These are phyloP conservation scores for Drosophila littoralis DNA, from an alignment of 1,140 invertebrate species.

Conservation along the genomic window DNA sequence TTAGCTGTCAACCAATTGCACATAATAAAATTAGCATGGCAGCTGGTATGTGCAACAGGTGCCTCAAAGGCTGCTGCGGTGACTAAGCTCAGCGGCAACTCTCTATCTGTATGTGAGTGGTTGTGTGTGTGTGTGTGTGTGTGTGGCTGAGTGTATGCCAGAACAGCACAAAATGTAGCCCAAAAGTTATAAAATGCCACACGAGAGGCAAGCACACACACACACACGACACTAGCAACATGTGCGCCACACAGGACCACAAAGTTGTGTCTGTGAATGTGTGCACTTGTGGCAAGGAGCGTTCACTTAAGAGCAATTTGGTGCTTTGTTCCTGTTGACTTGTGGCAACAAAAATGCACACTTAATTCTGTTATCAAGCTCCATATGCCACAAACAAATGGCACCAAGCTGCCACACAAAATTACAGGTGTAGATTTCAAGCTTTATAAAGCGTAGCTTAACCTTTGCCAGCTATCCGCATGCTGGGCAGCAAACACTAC, in stretches of 20 bases:
- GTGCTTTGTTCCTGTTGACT: slow-evolving; percentile 47
- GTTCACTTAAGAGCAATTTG: slow-evolving; percentile 55
- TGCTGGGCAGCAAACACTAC: slow-evolving; percentile 1
- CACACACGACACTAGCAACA: slow-evolving; percentile 6
- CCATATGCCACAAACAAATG: slow-evolving; percentile 30
- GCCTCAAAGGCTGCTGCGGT: slow-evolving; percentile 43
- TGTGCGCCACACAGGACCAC: slow-evolving; percentile 1
- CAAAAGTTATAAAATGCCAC: slow-evolving; percentile 47
- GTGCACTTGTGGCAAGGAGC: slow-evolving; percentile 33
- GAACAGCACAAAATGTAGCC: slow-evolving; percentile 38
- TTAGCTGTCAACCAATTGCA: slow-evolving; percentile 33
- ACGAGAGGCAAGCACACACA: slow-evolving; percentile 28
- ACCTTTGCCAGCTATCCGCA: background rate
- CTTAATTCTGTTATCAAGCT: slow-evolving; percentile 35
- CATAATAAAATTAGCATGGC: slow-evolving; percentile 70
- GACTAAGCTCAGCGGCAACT: slow-evolving; percentile 23
- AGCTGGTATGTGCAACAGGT: slow-evolving; percentile 60
- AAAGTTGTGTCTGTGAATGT: slow-evolving; percentile 30
- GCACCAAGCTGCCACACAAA: slow-evolving; percentile 10
- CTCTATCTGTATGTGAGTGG: slow-evolving; percentile 8
- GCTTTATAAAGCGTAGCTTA: background rate
- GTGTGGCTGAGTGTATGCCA: background rate
- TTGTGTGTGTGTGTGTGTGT: slow-evolving; percentile 24
- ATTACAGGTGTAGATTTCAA: background rate
- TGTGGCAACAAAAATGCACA: slow-evolving; percentile 42